Percentiles rank a stretch among this genome's conserved stretches.
Conservation (phyloP, 1,140 invertebrate species). For the Anagrus nilaparvatae region DNA sequence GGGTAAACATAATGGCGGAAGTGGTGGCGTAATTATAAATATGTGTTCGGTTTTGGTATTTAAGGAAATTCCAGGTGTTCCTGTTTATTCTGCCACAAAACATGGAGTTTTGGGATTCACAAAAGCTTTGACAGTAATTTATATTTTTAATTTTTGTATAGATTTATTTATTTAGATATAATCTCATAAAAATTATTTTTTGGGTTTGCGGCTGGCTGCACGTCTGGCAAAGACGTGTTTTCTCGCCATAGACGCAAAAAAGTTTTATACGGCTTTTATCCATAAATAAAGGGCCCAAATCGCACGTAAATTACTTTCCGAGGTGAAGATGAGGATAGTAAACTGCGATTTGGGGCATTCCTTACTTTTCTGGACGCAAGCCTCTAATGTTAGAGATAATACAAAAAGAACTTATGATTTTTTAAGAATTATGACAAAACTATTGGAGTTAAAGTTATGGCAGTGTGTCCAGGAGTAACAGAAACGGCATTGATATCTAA, state of each 20-base stretch:
- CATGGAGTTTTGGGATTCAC: constrained; percentile 48
- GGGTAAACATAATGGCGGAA: constrained; percentile 48
- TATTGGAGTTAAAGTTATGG: constrained; percentile 36
- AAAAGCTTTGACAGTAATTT: constrained; percentile 38
- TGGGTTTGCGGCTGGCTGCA: too few species aligned
- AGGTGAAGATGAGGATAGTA: too few species aligned
- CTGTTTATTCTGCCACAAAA: constrained; percentile 60
- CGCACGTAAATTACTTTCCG: too few species aligned
- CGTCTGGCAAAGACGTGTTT: too few species aligned
- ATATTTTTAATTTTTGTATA: background rate
- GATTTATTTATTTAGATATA: constrained; percentile 2
- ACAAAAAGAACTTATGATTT: too few species aligned
- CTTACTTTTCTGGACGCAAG: too few species aligned
- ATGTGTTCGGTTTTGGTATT: constrained; percentile 51
- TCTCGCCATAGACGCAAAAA: too few species aligned
- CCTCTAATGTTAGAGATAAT: background rate
- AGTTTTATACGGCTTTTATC: too few species aligned
- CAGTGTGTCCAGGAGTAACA: constrained; percentile 44
- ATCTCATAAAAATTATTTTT: constrained; percentile 18
- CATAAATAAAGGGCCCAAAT: too few species aligned
- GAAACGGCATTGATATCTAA: constrained; percentile 34
- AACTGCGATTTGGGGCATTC: too few species aligned
- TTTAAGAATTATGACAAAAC: constrained; percentile 23
- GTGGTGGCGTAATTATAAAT: constrained; percentile 57
- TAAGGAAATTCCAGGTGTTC: constrained; percentile 44